A percentile compares a stretch with the other conserved stretches of the same genome.
Conservation (phyloP, 1,140 invertebrate genomes). For the Lepidurus couesii region DNA sequence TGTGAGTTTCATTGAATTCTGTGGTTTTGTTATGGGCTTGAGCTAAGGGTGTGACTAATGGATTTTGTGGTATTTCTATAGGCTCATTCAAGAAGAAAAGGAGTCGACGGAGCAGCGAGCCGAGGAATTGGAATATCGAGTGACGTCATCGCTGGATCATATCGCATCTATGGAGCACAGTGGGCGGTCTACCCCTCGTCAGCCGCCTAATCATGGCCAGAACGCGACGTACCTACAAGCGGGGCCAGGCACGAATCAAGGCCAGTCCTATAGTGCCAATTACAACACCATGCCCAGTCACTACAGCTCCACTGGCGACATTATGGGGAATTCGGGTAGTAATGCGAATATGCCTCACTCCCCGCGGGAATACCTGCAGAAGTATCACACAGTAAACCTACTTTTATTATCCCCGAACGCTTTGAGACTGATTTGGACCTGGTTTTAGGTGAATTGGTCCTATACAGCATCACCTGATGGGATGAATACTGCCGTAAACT, state of each 20-base stretch:
- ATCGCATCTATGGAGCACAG: constrained; percentile 63
- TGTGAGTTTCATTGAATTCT: no score
- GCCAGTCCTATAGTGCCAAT: constrained; percentile 20
- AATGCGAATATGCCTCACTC: constrained; percentile 53
- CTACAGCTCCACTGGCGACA: constrained; percentile 33
- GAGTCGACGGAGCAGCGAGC: constrained; percentile 93
- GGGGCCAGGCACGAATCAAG: constrained; percentile 38
- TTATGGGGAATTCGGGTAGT: constrained; percentile 3
- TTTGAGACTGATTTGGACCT: background rate
- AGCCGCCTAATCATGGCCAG: background rate
- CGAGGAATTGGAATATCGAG: constrained; percentile 93
- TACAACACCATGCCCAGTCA: constrained; percentile 35
- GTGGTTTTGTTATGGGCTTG: no score
- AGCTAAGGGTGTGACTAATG: background rate
- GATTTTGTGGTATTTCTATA: constrained; percentile 37
- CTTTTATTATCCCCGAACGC: background rate
- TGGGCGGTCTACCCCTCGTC: constrained; percentile 70
- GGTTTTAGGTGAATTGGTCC: constrained; percentile 30
- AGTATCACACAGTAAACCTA: constrained; percentile 69
- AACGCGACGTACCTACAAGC: background rate
- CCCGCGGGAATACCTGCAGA: constrained; percentile 71
- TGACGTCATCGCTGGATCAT: constrained; percentile 82
- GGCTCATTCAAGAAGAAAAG: constrained; percentile 96
- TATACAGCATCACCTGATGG: constrained; percentile 30
- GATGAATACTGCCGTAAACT: constrained; percentile 27